phyloP scores from a whole-genome alignment of 2,888 invertebrate genomes.

The Macropis europaea region DNA sequence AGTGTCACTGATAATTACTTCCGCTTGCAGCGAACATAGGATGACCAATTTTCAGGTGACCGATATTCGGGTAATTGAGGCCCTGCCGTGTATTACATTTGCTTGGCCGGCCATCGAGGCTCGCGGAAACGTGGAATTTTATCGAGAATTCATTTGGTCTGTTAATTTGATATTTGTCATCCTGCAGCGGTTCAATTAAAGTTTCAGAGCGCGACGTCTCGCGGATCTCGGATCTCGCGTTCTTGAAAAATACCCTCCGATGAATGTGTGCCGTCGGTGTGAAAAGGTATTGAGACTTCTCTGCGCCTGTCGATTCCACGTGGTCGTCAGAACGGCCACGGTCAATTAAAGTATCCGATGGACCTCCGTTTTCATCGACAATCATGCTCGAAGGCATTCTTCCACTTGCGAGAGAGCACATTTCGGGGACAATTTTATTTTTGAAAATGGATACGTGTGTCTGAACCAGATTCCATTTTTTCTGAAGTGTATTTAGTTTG shows the following conservation, averaged over 20 bases:
- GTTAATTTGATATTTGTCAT: conserved; percentile 22
- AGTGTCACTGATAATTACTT: too few relatives aligned
- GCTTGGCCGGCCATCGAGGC: neutral
- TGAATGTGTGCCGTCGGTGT: neutral
- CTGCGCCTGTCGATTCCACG: conserved; percentile 14
- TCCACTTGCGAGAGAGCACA: too few relatives aligned
- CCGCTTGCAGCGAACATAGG: too few relatives aligned
- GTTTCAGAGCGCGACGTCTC: neutral
- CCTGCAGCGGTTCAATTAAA: conserved; percentile 1
- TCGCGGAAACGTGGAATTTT: conserved; percentile 24
- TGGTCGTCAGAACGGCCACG: neutral
- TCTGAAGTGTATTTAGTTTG: too few relatives aligned
- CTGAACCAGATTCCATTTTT: too few relatives aligned
- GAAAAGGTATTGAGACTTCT: neutral
- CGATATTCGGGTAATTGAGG: too few relatives aligned
- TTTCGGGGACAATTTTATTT: too few relatives aligned
- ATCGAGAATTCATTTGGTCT: neutral
- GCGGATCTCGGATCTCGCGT: neutral
- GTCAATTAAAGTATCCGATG: conserved; percentile 1
- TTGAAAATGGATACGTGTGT: too few relatives aligned
- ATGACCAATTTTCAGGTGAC: too few relatives aligned
- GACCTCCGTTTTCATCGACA: neutral
- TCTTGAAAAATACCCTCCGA: conserved; percentile 5
- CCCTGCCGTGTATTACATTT: conserved; percentile 12
- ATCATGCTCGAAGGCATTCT: neutral